A percentile compares a stretch with the other conserved stretches of the same genome.
These are phyloP conservation scores for Automeris io DNA, from an alignment of 2,888 invertebrate species.

Conservation along the genomic window DNA sequence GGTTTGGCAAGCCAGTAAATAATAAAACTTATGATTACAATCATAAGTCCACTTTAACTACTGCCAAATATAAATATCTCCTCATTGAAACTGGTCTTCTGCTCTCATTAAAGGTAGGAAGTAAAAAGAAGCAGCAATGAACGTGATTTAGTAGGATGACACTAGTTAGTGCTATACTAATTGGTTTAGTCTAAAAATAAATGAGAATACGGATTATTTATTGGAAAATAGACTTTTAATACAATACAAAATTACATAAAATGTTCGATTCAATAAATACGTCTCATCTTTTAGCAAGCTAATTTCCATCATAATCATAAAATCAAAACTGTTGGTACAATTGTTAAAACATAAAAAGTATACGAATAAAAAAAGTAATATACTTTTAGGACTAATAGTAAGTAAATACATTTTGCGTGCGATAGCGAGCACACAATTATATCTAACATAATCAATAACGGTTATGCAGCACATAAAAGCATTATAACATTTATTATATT, in stretches of 20 bases:
- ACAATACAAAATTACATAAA: constrained; percentile 63
- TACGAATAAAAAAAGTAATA: constrained; percentile 44
- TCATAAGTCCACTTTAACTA: too few species aligned
- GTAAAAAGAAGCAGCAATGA: too few species aligned
- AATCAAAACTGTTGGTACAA: constrained; percentile 32
- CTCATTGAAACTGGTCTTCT: too few species aligned
- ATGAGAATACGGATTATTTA: constrained; percentile 16
- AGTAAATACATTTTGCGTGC: constrained; percentile 48
- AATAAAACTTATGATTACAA: too few species aligned
- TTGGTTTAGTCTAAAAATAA: neutral
- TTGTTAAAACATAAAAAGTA: constrained; percentile 37
- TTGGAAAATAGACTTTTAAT: constrained; percentile 69
- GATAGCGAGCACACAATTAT: constrained; percentile 44
- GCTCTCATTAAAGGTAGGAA: too few species aligned
- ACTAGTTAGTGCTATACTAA: too few species aligned
- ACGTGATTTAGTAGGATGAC: too few species aligned
- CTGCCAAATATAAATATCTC: too few species aligned
- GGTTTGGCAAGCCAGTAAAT: too few species aligned
- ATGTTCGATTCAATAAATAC: constrained; percentile 58
- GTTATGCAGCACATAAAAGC: constrained; percentile 64
- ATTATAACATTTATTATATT: constrained; percentile 32
- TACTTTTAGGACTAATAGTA: too few species aligned
- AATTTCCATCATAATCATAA: constrained; percentile 28
- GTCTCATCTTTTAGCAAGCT: constrained; percentile 54
- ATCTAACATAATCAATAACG: constrained; percentile 37